Conservation (phyloP, 2,888 invertebrate genomes). For the Cryptops parisi region DNA sequence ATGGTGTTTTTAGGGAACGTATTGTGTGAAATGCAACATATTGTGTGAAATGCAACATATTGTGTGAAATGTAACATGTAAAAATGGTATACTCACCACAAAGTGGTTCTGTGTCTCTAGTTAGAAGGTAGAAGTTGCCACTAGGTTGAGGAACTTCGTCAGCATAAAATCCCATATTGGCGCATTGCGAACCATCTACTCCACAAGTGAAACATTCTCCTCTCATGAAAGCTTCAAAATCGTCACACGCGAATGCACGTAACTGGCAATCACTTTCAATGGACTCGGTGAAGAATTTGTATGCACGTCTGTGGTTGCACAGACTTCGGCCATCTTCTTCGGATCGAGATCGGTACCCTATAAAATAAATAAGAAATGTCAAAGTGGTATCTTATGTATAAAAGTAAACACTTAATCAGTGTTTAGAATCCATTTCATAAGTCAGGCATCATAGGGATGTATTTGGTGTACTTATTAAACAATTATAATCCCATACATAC, state of each 20-base stretch:
- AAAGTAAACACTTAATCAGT: neutral
- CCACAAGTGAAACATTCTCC: conserved; percentile 60
- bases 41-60: no score
- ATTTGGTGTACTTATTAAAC: neutral
- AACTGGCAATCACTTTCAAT: conserved; percentile 82
- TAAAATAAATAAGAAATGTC: neutral
- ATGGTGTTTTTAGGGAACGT: no score
- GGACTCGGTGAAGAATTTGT: conserved; percentile 88
- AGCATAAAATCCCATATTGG: conserved; percentile 89
- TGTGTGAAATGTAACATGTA: no score
- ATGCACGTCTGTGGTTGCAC: conserved; percentile 84
- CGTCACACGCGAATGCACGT: conserved; percentile 73
- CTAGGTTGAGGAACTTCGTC: conserved; percentile 64
- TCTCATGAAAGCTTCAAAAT: conserved; percentile 66
- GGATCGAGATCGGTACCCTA: conserved; percentile 26
- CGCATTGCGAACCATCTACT: conserved; percentile 45
- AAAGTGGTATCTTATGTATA: neutral
- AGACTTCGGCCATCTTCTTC: conserved; percentile 70
- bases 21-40: no score
- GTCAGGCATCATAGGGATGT: neutral
- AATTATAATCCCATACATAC: neutral
- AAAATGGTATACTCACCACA: conserved; percentile 52
- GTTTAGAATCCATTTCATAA: neutral
- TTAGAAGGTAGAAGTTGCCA: conserved; percentile 67
- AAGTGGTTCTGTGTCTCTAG: conserved; percentile 81